These are phyloP conservation scores for Synergus gifuensis DNA, from an alignment of 2,888 invertebrate species.

Conservation along the genomic window DNA sequence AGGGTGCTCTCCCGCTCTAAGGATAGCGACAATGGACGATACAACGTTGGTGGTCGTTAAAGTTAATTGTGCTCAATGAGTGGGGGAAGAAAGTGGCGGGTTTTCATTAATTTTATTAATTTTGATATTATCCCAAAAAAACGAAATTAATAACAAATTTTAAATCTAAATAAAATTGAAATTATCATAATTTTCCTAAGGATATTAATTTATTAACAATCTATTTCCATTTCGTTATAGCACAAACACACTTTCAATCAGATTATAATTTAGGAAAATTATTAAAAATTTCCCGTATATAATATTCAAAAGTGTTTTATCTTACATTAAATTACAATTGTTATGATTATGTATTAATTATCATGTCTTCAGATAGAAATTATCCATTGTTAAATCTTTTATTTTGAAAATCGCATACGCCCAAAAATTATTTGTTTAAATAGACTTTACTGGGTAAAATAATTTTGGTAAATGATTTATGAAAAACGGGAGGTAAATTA, in stretches of 20 bases:
- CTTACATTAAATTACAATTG: neutral
- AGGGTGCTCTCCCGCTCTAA: conserved; percentile 19
- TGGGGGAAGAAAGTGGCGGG: conserved; percentile 61
- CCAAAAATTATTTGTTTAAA: neutral
- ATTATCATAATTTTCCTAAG: neutral
- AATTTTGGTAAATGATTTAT: neutral
- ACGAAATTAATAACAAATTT: neutral
- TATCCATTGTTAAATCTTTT: neutral
- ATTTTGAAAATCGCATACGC: neutral
- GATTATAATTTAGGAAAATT: neutral
- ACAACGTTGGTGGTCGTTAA: conserved; percentile 27
- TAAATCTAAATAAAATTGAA: neutral
- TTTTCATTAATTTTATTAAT: conserved; percentile 54
- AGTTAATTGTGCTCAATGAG: neutral
- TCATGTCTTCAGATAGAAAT: neutral
- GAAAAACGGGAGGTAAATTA: neutral
- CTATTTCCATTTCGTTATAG: neutral
- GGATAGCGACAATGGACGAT: neutral
- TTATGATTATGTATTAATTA: neutral
- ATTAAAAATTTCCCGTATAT: neutral
- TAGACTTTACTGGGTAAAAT: neutral
- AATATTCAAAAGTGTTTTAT: neutral
- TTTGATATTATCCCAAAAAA: neutral
- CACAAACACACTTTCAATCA: neutral
- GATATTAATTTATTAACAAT: neutral